A percentile compares a stretch with the other conserved stretches of the same genome.
These are phyloP conservation scores for Rutpela maculata DNA, from an alignment of 2,888 invertebrate genomes.

Conservation along the genomic window DNA sequence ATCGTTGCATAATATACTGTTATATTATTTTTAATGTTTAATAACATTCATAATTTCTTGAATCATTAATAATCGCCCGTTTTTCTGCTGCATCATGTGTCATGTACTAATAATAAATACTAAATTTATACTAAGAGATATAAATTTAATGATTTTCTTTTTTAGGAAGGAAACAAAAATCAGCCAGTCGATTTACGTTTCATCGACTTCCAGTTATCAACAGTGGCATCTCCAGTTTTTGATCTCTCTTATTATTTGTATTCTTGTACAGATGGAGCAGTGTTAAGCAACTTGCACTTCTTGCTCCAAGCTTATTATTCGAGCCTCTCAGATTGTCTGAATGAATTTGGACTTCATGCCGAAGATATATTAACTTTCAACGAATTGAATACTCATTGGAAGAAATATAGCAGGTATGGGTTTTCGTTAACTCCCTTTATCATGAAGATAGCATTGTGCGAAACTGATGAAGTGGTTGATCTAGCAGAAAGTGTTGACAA, in stretches of 20 bases:
- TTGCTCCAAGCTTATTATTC: slow-evolving; percentile 60
- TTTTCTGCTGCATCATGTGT: too few relatives aligned
- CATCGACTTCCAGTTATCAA: slow-evolving; percentile 63
- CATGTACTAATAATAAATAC: too few relatives aligned
- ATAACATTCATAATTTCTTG: too few relatives aligned
- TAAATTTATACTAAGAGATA: background rate
- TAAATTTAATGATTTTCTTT: slow-evolving; percentile 8
- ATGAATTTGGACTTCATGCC: slow-evolving; percentile 54
- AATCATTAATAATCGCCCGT: too few relatives aligned
- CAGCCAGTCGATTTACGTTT: slow-evolving; percentile 61
- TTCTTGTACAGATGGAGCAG: slow-evolving; percentile 54
- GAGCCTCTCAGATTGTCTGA: slow-evolving; percentile 56
- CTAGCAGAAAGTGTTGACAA: slow-evolving; percentile 51
- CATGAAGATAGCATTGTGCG: slow-evolving; percentile 56
- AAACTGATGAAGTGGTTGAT: slow-evolving; percentile 57
- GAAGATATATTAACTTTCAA: slow-evolving; percentile 55
- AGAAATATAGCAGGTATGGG: slow-evolving; percentile 58
- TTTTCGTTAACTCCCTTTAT: slow-evolving; percentile 56
- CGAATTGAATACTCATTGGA: slow-evolving; percentile 60
- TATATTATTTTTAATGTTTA: too few relatives aligned
- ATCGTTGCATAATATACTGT: too few relatives aligned
- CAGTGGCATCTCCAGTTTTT: slow-evolving; percentile 59
- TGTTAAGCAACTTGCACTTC: slow-evolving; percentile 59
- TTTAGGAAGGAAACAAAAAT: slow-evolving; percentile 54
- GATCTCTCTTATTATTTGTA: slow-evolving; percentile 65